Conservation (phyloP, 2,797 vertebrate species). For the Rallus crepitans region DNA sequence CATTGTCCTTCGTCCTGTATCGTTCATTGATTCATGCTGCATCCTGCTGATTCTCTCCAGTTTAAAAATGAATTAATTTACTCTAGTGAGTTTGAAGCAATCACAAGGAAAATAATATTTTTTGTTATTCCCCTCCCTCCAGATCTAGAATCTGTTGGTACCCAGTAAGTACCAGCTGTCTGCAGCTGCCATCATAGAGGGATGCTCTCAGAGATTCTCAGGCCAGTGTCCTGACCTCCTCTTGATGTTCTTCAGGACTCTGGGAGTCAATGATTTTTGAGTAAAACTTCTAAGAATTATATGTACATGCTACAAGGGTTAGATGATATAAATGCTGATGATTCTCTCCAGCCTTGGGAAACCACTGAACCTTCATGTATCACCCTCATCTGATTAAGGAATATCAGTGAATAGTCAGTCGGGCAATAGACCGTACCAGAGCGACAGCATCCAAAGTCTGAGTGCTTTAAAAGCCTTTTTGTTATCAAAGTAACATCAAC, state of each 20-base stretch:
- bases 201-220: background rate
- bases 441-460: background rate
- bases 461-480: background rate
- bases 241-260: background rate
- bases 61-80: background rate
- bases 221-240: background rate
- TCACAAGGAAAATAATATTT: background rate
- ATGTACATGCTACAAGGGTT: background rate
- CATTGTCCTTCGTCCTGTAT: background rate
- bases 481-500: background rate
- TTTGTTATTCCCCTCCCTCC: background rate
- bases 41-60: conserved; percentile 16
- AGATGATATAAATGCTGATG: background rate
- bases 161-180: background rate
- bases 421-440: background rate
- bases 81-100: background rate
- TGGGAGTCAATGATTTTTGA: background rate
- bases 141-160: background rate
- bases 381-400: background rate
- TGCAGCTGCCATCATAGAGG: background rate
- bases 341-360: background rate
- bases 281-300: background rate
- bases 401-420: background rate
- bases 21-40: background rate
- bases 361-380: background rate